Conservation (phyloP, 92 coral and sea anemone genomes). For the Porites divaricata region DNA sequence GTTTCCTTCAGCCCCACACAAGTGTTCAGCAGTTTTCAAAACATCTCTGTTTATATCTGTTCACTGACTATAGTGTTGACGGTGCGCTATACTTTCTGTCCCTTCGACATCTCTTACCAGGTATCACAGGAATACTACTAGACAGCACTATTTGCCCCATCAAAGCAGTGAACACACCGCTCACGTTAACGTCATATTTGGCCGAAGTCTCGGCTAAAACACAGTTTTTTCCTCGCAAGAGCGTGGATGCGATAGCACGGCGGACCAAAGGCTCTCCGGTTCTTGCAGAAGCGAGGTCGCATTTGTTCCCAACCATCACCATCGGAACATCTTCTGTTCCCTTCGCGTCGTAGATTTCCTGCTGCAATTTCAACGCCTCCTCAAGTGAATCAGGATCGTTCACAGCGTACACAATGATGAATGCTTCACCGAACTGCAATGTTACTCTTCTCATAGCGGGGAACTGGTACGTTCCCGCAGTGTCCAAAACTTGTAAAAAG, state of each 20-base stretch:
- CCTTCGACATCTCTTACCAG: constrained; percentile 5
- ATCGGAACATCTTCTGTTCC: constrained; percentile 80
- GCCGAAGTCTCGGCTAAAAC: constrained; percentile 83
- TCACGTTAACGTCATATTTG: constrained; percentile 72
- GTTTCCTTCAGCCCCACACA: not conserved
- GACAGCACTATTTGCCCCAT: constrained; percentile 84
- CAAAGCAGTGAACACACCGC: constrained; percentile 76
- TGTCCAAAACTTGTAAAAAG: constrained; percentile 86
- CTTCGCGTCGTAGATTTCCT: constrained; percentile 83
- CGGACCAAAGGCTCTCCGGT: constrained; percentile 51
- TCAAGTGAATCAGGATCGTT: constrained; percentile 77
- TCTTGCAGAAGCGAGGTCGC: constrained; percentile 74
- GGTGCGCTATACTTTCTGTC: not conserved
- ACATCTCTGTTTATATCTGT: not conserved
- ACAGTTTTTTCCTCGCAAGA: constrained; percentile 68
- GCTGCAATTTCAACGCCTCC: constrained; percentile 77
- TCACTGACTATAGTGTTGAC: not conserved
- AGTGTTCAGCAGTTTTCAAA: not conserved
- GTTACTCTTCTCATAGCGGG: constrained; percentile 98
- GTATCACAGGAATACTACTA: constrained; percentile 11
- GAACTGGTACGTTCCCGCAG: constrained; percentile 95
- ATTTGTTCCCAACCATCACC: constrained; percentile 93
- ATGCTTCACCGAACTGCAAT: constrained; percentile 85
- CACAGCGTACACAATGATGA: constrained; percentile 85
- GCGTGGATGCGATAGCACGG: constrained; percentile 48